Conservation (phyloP, 2,888 invertebrate species). For the Microctonus hyperodae region DNA sequence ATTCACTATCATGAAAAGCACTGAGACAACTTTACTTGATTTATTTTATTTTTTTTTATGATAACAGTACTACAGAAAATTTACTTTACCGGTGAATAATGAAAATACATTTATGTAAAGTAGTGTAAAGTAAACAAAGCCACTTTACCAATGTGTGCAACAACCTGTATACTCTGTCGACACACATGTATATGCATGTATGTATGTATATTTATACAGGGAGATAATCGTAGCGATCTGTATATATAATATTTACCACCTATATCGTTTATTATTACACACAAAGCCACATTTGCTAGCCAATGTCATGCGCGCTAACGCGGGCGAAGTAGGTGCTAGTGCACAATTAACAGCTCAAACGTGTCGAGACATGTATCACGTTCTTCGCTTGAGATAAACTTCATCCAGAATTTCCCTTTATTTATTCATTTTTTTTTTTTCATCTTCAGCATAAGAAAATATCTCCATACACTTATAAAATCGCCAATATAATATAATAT, state of each 20-base stretch:
- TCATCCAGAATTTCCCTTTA: background rate
- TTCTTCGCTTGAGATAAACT: background rate
- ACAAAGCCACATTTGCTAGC: conserved; percentile 13
- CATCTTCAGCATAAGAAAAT: too few relatives aligned
- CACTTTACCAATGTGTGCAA: background rate
- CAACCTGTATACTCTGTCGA: background rate
- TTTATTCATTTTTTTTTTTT: too few relatives aligned
- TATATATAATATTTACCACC: background rate
- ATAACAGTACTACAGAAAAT: background rate
- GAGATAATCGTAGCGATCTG: conserved; percentile 32
- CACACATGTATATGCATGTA: background rate
- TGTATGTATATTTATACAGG: too few relatives aligned
- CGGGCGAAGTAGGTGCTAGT: conserved; percentile 15
- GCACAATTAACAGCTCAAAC: conserved; percentile 40
- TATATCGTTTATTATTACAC: background rate
- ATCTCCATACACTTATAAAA: background rate
- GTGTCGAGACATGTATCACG: conserved; percentile 34
- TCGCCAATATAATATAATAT: too few relatives aligned
- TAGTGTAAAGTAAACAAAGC: background rate
- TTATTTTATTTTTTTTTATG: background rate
- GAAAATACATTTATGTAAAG: background rate
- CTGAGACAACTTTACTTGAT: too few relatives aligned
- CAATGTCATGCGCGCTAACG: conserved; percentile 27
- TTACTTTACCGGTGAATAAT: background rate
- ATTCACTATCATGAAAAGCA: too few relatives aligned